Percentiles rank a stretch among this genome's conserved stretches.
phyloP scores from a whole-genome alignment of 2,888 invertebrate species.

The Chorisops tibialis region DNA sequence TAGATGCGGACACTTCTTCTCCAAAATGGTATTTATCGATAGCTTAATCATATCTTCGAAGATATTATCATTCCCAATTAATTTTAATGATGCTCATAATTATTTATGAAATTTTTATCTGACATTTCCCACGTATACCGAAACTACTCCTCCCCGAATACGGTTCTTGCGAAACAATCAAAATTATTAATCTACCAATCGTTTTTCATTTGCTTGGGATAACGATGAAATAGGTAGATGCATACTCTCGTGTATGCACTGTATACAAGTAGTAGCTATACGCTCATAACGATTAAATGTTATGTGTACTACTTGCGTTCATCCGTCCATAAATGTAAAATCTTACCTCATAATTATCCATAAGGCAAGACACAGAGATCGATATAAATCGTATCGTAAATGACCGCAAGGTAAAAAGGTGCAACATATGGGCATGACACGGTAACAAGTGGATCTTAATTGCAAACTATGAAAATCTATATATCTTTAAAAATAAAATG shows the following conservation, averaged over 20 bases:
- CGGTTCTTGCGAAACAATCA: too few relatives aligned
- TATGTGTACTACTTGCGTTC: conserved; percentile 6
- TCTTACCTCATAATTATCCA: too few relatives aligned
- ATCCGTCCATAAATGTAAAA: conserved; percentile 8
- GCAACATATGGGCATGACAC: conserved; percentile 12
- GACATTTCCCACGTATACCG: conserved; percentile 8
- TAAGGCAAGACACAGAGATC: not conserved
- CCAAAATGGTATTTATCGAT: too few relatives aligned
- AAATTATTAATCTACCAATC: too few relatives aligned
- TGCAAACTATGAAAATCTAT: not conserved
- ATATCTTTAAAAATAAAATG: too few relatives aligned
- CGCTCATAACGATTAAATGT: conserved; percentile 15
- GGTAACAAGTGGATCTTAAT: conserved; percentile 12
- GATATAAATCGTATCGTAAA: conserved; percentile 11
- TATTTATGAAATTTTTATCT: not conserved
- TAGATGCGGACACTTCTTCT: too few relatives aligned
- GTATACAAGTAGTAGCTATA: too few relatives aligned
- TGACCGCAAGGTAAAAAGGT: conserved; percentile 18
- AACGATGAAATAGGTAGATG: too few relatives aligned
- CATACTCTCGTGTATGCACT: too few relatives aligned
- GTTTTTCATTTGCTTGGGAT: too few relatives aligned
- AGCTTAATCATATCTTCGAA: too few relatives aligned
- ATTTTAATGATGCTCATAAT: conserved; percentile 14
- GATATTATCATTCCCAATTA: conserved; percentile 1
- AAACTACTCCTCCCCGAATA: too few relatives aligned